Conservation (phyloP, 2,888 invertebrate genomes). For the Callimorpha dominula region DNA sequence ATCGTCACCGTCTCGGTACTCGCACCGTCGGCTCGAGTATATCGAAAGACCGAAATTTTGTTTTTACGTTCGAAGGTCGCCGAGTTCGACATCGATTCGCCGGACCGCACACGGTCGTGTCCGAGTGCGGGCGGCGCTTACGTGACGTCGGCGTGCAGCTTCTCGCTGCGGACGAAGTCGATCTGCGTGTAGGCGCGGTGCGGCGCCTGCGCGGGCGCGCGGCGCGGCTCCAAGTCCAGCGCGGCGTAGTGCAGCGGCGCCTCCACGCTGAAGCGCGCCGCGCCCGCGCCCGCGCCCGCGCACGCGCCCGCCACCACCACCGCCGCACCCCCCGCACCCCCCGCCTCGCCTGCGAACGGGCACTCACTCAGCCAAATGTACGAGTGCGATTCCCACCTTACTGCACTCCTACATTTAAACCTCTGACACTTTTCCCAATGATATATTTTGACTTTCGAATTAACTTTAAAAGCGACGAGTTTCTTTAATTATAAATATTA, state of each 20-base stretch:
- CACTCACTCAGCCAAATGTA: no score
- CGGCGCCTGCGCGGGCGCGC: slow-evolving; percentile 69
- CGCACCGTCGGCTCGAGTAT: not conserved
- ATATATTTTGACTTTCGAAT: no score
- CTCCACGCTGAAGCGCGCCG: slow-evolving; percentile 21
- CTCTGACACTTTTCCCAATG: no score
- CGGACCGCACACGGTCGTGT: not conserved
- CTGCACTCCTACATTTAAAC: no score
- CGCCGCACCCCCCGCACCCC: slow-evolving; percentile 34
- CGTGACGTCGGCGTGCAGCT: slow-evolving; percentile 63
- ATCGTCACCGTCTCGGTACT: not conserved
- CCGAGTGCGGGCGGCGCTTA: slow-evolving; percentile 29
- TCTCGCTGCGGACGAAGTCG: slow-evolving; percentile 90
- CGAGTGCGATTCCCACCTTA: not conserved
- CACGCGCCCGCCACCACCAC: slow-evolving; percentile 51
- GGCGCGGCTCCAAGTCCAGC: slow-evolving; percentile 77
- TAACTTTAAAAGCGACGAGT: no score
- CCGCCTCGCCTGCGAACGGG: not conserved
- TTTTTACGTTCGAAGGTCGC: no score
- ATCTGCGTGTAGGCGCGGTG: slow-evolving; percentile 92
- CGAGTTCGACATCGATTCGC: not conserved
- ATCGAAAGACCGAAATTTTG: not conserved
- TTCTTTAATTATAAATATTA: no score
- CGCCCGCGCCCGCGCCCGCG: slow-evolving; percentile 41
- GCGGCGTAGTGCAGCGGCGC: slow-evolving; percentile 77